Base-by-base conservation (phyloP, 2,888 invertebrate genomes). In the Stenolophus ochropezus region DNA sequence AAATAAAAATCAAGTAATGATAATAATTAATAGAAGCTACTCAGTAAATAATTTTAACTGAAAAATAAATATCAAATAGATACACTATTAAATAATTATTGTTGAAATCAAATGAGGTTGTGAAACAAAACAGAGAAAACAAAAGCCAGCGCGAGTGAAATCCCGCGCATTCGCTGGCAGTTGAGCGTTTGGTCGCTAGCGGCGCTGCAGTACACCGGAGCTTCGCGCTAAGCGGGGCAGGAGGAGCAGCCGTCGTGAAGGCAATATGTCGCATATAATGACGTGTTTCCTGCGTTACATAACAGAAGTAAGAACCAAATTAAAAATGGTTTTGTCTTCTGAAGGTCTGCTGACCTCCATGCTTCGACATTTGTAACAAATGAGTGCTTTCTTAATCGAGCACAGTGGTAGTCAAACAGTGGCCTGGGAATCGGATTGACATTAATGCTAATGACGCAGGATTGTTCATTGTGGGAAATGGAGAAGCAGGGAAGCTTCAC, bases 291-390 rank as follows among this genome's bases (percentile, higher is more conserved):
- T 80, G 80, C 73, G 71, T 80, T 80, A 80, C 80, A 73, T 80
- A 80, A 80, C 56, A 73, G 18, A 71, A 80, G 56, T 80, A 73
- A 69, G 71, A 69, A 79, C 79, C 65, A 81, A 74, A 81, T 81
- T 81, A 81, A 74, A 74, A 81, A 81, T 81, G 42, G 74, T 81
- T 71, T 71, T 80, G 80, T 80, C 80, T 80, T 80, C 73, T 81
- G 81, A 81, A 81, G 81, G 81, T 81, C 81, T 81, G 51, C 47
- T 74, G 81, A 80, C 80, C 71, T 80, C 80, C 56, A 80, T 51
- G 56, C 56, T 73, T 80, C 80, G 71, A 80, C 80, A 80, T 78
- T 78, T 78, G 78, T 78, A 78, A 78, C 78, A 78, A 78, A 78
- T 78, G 78, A 78, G 49, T 69, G 78, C 78, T 78, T 78, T 78